Conservation (phyloP, 2,113 vertebrate genomes). For the Leptosomus discolor region DNA sequence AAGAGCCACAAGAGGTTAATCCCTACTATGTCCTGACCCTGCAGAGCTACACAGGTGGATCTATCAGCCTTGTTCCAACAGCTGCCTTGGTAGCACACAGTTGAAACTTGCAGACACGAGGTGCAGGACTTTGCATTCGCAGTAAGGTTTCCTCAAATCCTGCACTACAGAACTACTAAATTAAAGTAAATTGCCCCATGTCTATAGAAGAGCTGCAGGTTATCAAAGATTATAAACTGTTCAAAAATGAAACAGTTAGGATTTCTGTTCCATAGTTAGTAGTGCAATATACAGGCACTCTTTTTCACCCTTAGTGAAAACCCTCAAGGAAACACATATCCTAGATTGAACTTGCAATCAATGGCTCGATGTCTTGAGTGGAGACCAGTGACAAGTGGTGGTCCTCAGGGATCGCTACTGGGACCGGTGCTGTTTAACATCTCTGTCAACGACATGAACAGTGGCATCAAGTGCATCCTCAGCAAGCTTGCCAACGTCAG, state of each 20-base stretch:
- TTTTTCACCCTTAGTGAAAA: not conserved
- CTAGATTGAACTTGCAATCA: too few relatives aligned
- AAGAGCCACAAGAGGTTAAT: not conserved
- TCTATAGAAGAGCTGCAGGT: not conserved
- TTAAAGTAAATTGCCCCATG: not conserved
- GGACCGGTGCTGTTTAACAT: too few relatives aligned
- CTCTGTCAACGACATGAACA: too few relatives aligned
- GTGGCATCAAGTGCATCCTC: too few relatives aligned
- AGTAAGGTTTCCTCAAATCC: not conserved
- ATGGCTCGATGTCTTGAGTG: too few relatives aligned
- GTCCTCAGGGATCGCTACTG: too few relatives aligned
- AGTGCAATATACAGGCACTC: not conserved
- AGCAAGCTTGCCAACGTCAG: too few relatives aligned
- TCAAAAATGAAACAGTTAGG: not conserved
- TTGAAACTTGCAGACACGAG: not conserved
- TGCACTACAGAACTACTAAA: not conserved
- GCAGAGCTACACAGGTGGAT: not conserved
- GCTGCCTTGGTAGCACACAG: rapidly evolving
- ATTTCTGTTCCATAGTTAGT: not conserved
- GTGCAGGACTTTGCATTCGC: not conserved
- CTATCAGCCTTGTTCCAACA: not conserved
- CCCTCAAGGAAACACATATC: not conserved
- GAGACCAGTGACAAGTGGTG: too few relatives aligned
- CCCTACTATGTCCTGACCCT: not conserved
- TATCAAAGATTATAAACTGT: not conserved